Conservation (phyloP, 2,888 invertebrate genomes). For the Microctonus aethiopoides region DNA sequence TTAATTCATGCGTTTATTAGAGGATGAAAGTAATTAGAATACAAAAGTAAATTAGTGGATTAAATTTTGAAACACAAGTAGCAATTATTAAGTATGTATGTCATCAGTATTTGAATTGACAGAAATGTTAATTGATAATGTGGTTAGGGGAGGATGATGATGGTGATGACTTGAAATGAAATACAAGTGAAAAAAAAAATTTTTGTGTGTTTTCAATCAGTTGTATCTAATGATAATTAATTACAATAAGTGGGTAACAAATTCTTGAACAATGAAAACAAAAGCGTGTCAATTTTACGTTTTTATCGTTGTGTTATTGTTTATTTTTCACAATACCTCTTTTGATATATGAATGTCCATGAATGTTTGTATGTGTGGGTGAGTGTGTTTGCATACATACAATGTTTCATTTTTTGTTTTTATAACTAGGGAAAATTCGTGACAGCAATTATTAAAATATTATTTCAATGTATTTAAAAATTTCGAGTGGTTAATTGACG, state of each 20-base stretch:
- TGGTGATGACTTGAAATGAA: background rate
- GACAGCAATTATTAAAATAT: too few species aligned
- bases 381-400: too few species aligned
- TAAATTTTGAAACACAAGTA: background rate
- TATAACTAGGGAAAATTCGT: too few species aligned
- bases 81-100: background rate
- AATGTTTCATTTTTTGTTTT: too few species aligned
- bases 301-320: constrained; percentile 65
- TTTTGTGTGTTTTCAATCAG: constrained; percentile 53
- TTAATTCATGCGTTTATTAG: background rate
- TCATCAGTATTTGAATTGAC: background rate
- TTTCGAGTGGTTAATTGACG: too few species aligned
- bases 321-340: constrained; percentile 62
- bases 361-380: too few species aligned
- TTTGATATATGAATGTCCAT: too few species aligned
- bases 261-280: constrained; percentile 63
- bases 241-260: constrained; percentile 61
- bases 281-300: constrained; percentile 66
- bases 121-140: background rate
- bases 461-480: too few species aligned
- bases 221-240: too few species aligned
- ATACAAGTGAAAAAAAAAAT: background rate
- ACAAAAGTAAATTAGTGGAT: background rate
- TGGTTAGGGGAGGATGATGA: background rate
- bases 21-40: background rate